phyloP scores from a whole-genome alignment of 2,888 invertebrate genomes.

The Drosophila leonis region DNA sequence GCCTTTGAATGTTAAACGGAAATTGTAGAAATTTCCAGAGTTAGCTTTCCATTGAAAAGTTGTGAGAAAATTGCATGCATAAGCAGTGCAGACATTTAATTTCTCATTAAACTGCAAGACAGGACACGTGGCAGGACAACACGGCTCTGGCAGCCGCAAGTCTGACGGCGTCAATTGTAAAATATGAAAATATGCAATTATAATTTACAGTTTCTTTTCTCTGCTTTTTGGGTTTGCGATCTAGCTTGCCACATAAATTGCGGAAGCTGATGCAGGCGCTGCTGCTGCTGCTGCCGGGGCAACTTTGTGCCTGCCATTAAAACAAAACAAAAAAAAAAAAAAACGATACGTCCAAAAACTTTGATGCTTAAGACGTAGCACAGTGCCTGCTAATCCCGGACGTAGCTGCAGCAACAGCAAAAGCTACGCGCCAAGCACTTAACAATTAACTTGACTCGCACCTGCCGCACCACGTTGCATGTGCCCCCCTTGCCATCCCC shows the following conservation, averaged over 20 bases:
- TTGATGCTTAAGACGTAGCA: slow-evolving; percentile 56
- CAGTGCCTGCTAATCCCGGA: slow-evolving; percentile 67
- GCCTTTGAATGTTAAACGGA: slow-evolving; percentile 26
- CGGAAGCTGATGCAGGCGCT: slow-evolving; percentile 41
- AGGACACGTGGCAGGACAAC: slow-evolving; percentile 6
- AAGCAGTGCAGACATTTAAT: slow-evolving; percentile 67
- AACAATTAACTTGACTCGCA: slow-evolving; percentile 78
- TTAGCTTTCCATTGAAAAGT: slow-evolving; percentile 63
- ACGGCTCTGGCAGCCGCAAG: slow-evolving; percentile 23
- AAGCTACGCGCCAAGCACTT: slow-evolving; percentile 67
- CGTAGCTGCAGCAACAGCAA: slow-evolving; percentile 38
- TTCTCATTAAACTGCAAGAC: slow-evolving; percentile 66
- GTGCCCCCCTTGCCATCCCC: not conserved
- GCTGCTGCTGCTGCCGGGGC: slow-evolving; percentile 35
- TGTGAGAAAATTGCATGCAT: slow-evolving; percentile 61
- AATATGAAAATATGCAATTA: slow-evolving; percentile 85
- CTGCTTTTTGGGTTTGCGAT: slow-evolving; percentile 25
- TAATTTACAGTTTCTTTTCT: slow-evolving; percentile 77
- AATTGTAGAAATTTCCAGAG: slow-evolving; percentile 29
- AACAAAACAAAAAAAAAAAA: slow-evolving; percentile 19
- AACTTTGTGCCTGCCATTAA: slow-evolving; percentile 63
- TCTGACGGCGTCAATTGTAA: slow-evolving; percentile 81
- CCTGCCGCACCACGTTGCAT: slow-evolving; percentile 49
- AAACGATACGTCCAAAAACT: slow-evolving; percentile 56
- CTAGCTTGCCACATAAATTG: slow-evolving; percentile 68